Base-by-base conservation (phyloP, 1,140 invertebrate genomes). In the Euura saliciscinereae region DNA sequence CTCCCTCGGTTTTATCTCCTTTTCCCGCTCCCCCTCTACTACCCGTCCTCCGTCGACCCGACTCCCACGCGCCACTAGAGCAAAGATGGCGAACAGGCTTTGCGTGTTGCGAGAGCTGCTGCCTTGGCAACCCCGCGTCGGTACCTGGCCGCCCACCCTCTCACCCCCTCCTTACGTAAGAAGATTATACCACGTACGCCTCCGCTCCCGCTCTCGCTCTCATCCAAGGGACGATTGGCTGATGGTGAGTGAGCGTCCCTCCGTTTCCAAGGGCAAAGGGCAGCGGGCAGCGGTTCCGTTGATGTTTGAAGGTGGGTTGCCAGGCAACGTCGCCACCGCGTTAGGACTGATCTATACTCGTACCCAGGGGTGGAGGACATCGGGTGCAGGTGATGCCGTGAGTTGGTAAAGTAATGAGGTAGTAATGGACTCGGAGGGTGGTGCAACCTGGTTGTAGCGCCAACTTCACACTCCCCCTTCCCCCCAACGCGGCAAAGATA, bases 21-120 rank as follows among this genome's bases (percentile, higher is more conserved):
- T 66, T 68, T 46, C 46, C 28, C 28, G n/a, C 66, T 43, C 64
- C 69, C n/a, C 28, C 59, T 65, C 45, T 66, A 44, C 71, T 72
- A 45, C 71, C 59, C 42, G 44, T 66, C 74, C 73, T 75, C 73
- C 45, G n/a, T 75, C 45, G 75, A 79, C 78, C 73, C 75, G 66
- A 44, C 75, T 78, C 78, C 67, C 71, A 46, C 70, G 42, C 46
- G 74, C 76, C 76, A 67, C 13, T 59, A 65, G 73, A 75, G 59
- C 78, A 82, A 87, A 85, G 81, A 85, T 85, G 84, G 85, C 84
- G 84, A 78, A 81, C 51, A 59, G 13, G 77, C 78, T 80, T 80
- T 78, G 80, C 82, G 79, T 86, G 84, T 87, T 85, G 85, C 83
- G 80, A 86, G 85, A 85, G 80, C 83, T 85, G 85, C 86, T 83